These are phyloP conservation scores for Miniopterus natalensis DNA, from an alignment of 2,113 vertebrate genomes.

Conservation along the genomic window DNA sequence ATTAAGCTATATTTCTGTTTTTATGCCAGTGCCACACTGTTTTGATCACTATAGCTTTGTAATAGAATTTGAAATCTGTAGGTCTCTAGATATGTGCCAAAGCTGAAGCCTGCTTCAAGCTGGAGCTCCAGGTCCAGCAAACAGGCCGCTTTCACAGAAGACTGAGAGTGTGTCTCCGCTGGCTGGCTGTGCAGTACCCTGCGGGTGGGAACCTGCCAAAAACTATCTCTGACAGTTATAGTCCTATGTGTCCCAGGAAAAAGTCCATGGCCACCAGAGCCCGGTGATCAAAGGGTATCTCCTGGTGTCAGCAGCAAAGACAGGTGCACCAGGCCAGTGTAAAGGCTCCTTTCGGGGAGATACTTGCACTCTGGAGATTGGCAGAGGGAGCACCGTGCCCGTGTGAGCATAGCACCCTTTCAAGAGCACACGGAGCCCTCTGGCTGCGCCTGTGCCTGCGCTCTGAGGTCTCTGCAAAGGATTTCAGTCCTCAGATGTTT, in stretches of 20 bases:
- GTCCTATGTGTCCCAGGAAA: not conserved
- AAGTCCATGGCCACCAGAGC: not conserved
- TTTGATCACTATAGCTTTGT: not conserved
- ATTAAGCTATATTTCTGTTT: not conserved
- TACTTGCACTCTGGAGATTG: not conserved
- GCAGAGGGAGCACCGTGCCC: not conserved
- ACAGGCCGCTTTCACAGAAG: not conserved
- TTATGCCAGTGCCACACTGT: not conserved
- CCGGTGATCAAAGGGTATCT: not conserved
- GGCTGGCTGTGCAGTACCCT: not conserved
- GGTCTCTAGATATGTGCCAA: not conserved
- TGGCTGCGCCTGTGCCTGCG: not conserved
- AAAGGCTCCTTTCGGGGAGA: not conserved
- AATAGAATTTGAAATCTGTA: not conserved
- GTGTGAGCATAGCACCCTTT: not conserved
- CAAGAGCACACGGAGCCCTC: not conserved
- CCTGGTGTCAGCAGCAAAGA: too few relatives aligned
- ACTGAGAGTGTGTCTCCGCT: not conserved
- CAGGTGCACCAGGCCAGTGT: not conserved
- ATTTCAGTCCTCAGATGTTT: not conserved
- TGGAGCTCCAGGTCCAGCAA: not conserved
- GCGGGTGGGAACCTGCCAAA: not conserved
- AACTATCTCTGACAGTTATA: not conserved
- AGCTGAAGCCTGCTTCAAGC: not conserved
- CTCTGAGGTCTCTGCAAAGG: not conserved